Percentiles rank a stretch among this genome's conserved stretches.
These are phyloP conservation scores for Ashinkailepas kermadecensis DNA, from an alignment of 2,888 invertebrate species.

Conservation along the genomic window DNA sequence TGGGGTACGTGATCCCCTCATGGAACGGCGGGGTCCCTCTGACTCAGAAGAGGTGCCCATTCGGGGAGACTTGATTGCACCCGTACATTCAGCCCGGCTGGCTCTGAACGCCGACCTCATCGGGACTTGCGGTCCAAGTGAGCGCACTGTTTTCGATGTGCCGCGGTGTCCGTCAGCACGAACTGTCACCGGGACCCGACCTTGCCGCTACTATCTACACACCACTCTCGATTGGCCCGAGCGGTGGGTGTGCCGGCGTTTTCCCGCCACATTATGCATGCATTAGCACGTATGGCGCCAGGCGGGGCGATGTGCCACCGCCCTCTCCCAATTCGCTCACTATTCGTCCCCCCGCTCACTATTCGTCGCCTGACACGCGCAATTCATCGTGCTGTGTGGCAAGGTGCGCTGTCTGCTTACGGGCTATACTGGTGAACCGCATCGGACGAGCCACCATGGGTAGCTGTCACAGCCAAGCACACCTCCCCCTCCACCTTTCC, in stretches of 20 bases:
- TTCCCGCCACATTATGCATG: not conserved
- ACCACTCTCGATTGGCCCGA: not conserved
- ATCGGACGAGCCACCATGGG: no score
- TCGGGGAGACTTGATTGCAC: no score
- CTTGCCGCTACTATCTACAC: not conserved
- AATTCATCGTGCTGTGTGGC: not conserved
- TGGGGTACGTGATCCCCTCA: no score
- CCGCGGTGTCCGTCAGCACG: no score
- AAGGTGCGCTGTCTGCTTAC: not conserved
- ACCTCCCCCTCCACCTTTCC: no score
- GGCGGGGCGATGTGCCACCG: not conserved
- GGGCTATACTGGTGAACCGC: not conserved
- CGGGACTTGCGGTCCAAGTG: no score
- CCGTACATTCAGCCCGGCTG: no score
- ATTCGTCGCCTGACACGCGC: not conserved
- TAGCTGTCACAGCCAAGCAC: no score
- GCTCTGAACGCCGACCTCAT: no score
- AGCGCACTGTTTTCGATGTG: no score
- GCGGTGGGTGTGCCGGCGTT: not conserved
- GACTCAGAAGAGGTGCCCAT: no score
- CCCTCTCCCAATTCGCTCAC: not conserved
- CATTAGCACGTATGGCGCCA: not conserved
- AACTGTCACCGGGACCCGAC: not conserved
- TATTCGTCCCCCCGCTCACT: not conserved
- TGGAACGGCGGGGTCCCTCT: no score